These are phyloP conservation scores for Scortum barcoo DNA, from an alignment of 2,113 vertebrate species.

Conservation along the genomic window DNA sequence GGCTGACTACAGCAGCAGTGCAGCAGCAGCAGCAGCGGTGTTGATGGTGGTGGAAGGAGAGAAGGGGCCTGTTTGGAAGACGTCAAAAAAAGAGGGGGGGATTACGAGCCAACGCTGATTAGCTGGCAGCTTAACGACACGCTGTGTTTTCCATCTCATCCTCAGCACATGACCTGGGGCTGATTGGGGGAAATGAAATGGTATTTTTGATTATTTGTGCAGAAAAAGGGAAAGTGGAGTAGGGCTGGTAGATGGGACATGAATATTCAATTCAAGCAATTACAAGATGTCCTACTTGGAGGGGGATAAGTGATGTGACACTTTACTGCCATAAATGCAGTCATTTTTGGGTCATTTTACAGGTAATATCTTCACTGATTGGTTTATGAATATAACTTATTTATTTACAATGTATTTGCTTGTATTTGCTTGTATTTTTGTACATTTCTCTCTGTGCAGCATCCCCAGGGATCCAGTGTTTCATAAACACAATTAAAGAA, in stretches of 20 bases:
- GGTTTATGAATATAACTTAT: not conserved
- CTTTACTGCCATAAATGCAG: not conserved
- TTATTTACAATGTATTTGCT: not conserved
- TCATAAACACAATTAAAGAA: not conserved
- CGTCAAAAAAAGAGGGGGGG: constrained; percentile 39
- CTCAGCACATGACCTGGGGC: constrained; percentile 75
- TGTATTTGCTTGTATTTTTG: not conserved
- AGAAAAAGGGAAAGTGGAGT: constrained; percentile 45
- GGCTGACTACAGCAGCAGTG: constrained; percentile 46
- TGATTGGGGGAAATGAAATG: constrained; percentile 73
- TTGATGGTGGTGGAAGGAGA: constrained; percentile 10
- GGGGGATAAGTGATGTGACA: constrained; percentile 49
- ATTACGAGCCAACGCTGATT: constrained; percentile 77
- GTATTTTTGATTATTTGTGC: constrained; percentile 73
- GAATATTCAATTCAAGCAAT: constrained; percentile 74
- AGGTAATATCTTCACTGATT: not conserved
- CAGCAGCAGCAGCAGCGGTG: not conserved
- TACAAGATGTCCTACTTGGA: constrained; percentile 75
- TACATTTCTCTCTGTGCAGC: not conserved
- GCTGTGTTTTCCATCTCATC: constrained; percentile 79
- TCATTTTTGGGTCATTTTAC: not conserved
- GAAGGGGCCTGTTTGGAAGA: constrained; percentile 47
- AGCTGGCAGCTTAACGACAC: constrained; percentile 79
- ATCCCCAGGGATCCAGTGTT: no score
- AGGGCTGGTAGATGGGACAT: constrained; percentile 51